Evolutionary conservation across 2,888 invertebrate species (phyloP), one percentile per base, ranked within the genome.

Genomic region (Galeruca laticollis): DNA sequence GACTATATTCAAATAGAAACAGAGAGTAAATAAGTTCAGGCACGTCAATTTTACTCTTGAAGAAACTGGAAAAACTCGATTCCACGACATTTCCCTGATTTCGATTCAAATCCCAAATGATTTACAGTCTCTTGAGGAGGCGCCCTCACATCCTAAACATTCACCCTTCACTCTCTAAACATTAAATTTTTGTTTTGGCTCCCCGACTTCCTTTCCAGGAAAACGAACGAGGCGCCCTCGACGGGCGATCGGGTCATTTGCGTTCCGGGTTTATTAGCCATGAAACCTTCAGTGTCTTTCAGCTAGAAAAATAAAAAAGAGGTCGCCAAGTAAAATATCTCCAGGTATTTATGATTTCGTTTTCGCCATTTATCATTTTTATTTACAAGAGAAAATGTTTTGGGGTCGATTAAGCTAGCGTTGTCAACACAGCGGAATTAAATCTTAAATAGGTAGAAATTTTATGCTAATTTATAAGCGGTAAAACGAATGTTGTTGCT

Each of bases 251-350:
- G 73, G 71, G 65, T 73, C 73, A 73, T 73, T 73, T 73, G 70
- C 73, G 71, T 72, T 62, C 54, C 57, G 62, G 40, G 61, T 70
- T 73, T 73, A 73, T 73, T 62, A 68, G 65, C 73, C 72, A 60
- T 73, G 70, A 73, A 71, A 72, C 73, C 71, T 67, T 59, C 67
- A 47, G 43, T 47, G 54, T 37, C 54, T 67, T 70, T 62, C 65
- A 56, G 40, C 31, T 60, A 56, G 35, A 60, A 68, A 63, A 63
- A 33, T 47, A 37, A 61, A 54, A 54, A 54, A 54, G 11, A 11
- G 2, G n/a, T 35, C 15, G 11, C 15, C 13, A 35, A 52, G 8
- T 33, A 20, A 21, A 18, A 52, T n/a, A 51, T 51, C 21, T 33
- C 35, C n/a, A 33, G 35, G 33, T 35, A 40, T 35, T 61, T 61